These are phyloP conservation scores for Achlya flavicornis DNA, from an alignment of 2,888 invertebrate genomes.

Conservation along the genomic window DNA sequence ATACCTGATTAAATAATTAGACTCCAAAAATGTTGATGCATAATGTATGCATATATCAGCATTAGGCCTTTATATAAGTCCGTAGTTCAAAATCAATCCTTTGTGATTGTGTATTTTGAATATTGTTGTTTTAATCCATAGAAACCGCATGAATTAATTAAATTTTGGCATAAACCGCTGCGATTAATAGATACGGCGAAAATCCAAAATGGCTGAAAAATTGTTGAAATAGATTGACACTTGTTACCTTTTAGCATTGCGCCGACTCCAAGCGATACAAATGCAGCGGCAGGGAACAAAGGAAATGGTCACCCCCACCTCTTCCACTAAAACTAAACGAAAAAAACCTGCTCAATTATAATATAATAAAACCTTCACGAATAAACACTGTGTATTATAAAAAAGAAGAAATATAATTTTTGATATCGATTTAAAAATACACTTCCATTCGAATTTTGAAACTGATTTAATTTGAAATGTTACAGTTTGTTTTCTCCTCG, in stretches of 20 bases:
- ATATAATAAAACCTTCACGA: background rate
- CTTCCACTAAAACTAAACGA: conserved; percentile 20
- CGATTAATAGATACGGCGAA: background rate
- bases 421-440: background rate
- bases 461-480: background rate
- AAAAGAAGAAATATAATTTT: background rate
- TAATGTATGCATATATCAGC: too few relatives aligned
- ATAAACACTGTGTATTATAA: background rate
- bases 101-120: too few relatives aligned
- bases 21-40: too few relatives aligned
- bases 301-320: conserved; percentile 34
- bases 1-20: too few relatives aligned
- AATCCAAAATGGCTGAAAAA: conserved; percentile 44
- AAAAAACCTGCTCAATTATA: background rate
- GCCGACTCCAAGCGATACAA: conserved; percentile 36
- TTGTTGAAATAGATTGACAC: conserved; percentile 32
- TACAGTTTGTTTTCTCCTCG: background rate
- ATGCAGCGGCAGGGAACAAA: conserved; percentile 60
- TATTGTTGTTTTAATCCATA: background rate
- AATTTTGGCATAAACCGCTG: background rate
- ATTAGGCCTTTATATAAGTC: too few relatives aligned
- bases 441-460: background rate
- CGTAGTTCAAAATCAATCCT: too few relatives aligned
- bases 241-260: conserved; percentile 54
- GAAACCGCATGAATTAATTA: background rate